These are phyloP conservation scores for Synergus laeviventris DNA, from an alignment of 2,888 invertebrate species.

Conservation along the genomic window DNA sequence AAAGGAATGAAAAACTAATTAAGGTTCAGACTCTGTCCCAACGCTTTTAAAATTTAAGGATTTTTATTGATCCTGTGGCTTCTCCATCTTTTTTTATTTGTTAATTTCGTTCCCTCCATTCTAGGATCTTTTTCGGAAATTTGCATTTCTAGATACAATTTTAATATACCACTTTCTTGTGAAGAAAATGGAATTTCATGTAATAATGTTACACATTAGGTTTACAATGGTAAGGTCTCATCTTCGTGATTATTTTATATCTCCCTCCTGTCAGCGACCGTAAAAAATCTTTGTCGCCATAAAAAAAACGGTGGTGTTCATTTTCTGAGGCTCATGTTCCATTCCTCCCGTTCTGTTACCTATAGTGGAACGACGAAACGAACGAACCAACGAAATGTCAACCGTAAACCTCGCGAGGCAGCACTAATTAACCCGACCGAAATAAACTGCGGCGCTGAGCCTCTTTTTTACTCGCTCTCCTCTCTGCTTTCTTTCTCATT, in stretches of 20 bases:
- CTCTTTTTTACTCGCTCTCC: slow-evolving; percentile 58
- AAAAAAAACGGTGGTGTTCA: slow-evolving; percentile 64
- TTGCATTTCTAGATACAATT: too few relatives aligned
- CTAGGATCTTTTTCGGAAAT: too few relatives aligned
- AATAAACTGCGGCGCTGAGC: slow-evolving; percentile 72
- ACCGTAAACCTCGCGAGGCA: slow-evolving; percentile 76
- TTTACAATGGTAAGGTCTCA: neutral
- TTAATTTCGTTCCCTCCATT: too few relatives aligned
- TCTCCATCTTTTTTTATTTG: too few relatives aligned
- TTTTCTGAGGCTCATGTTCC: slow-evolving; percentile 22
- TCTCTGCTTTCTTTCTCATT: slow-evolving; percentile 52
- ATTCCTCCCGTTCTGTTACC: slow-evolving; percentile 42
- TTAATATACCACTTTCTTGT: too few relatives aligned
- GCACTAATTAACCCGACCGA: slow-evolving; percentile 76
- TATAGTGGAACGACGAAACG: slow-evolving; percentile 60
- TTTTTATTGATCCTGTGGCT: too few relatives aligned
- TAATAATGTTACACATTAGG: too few relatives aligned
- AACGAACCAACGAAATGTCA: slow-evolving; percentile 73
- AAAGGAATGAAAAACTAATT: slow-evolving; percentile 44
- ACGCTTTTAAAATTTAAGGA: slow-evolving; percentile 58
- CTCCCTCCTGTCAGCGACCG: slow-evolving; percentile 46
- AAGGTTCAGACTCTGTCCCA: slow-evolving; percentile 65
- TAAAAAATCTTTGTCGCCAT: slow-evolving; percentile 65
- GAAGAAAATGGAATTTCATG: neutral
- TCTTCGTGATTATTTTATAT: slow-evolving; percentile 51